Base-by-base conservation (phyloP, 2,113 vertebrate species). In the Furnarius figulus region DNA sequence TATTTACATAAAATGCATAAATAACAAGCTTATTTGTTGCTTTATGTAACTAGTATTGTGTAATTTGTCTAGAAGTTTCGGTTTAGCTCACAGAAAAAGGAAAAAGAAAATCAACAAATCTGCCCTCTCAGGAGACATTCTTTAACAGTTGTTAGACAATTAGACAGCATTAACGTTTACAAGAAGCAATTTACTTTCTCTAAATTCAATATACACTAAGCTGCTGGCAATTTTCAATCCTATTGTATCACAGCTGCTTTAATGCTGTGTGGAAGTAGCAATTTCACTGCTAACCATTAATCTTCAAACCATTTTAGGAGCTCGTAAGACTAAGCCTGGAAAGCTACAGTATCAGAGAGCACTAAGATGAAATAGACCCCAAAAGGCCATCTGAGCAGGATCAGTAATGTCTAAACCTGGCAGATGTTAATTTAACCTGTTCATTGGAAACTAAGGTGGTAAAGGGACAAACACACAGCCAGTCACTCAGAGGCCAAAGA, bases 271-370 rank as follows among this genome's bases (percentile, higher is more conserved):
- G 62, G 72, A 96, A 92, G 88, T 25, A 75, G 86, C 53, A 81
- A 93, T 92, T 90, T 90, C 86, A 59, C 65, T 92, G 79, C 61
- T 68, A 72, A 59, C 85, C 39, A 75, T 92, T 93, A 87, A 94
- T 96, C 73, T 88, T 85, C 52, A 72, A 80, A 62, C 5, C 33
- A 70, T 92, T 86, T 87, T 56, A 90, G 92, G 92, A 89, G 37
- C 68, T 96, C 39, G 1, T 77, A 80, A 55, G 55, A 81, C 25
- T 25, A 83, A 90, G 52, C 18, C 37, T 61, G 42, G 47, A 85
- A 94, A 95, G 68, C 28, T 76, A 78, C 33, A 42, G 42, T 61
- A 71, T 74, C 23, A 58, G 65, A 88, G 46, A 77, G 28, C 22
- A 56, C 33, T 56, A 22, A 21, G 65, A 52, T 50, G 35, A 88